Conservation (phyloP, 2,888 invertebrate genomes). For the Pteria penguin region DNA sequence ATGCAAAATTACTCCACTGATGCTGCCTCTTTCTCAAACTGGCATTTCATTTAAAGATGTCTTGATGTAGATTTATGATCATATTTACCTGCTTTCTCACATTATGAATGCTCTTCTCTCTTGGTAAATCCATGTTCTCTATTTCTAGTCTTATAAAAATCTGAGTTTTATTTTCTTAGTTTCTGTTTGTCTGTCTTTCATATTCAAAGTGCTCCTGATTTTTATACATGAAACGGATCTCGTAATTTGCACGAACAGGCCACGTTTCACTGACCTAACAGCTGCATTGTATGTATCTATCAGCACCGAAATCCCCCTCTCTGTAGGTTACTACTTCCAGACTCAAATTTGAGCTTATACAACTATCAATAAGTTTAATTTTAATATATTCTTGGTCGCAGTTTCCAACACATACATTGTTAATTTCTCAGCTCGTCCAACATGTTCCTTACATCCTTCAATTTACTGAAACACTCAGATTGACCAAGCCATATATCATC, state of each 20-base stretch:
- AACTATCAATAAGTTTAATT: slow-evolving; percentile 19
- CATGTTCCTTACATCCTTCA: background rate
- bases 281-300: slow-evolving; percentile 1
- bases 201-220: background rate
- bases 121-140: slow-evolving; percentile 25
- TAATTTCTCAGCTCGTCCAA: background rate
- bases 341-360: background rate
- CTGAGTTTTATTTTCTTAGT: background rate
- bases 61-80: slow-evolving; percentile 27
- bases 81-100: slow-evolving; percentile 26
- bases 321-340: slow-evolving; percentile 4
- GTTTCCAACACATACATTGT: slow-evolving; percentile 33
- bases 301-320: slow-evolving; percentile 28
- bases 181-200: background rate
- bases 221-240: slow-evolving; percentile 10
- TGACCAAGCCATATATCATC: slow-evolving; percentile 26
- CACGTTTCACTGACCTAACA: slow-evolving; percentile 6
- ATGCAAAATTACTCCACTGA: background rate
- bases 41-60: slow-evolving; percentile 12
- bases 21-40: background rate
- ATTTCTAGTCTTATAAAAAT: background rate
- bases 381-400: slow-evolving; percentile 19
- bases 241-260: background rate
- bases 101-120: slow-evolving; percentile 14
- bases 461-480: background rate